Percentiles rank a stretch among this genome's conserved stretches.
Evolutionary conservation across 2,888 invertebrate genomes (phyloP).

Genomic region (Xylocampa areola): DNA sequence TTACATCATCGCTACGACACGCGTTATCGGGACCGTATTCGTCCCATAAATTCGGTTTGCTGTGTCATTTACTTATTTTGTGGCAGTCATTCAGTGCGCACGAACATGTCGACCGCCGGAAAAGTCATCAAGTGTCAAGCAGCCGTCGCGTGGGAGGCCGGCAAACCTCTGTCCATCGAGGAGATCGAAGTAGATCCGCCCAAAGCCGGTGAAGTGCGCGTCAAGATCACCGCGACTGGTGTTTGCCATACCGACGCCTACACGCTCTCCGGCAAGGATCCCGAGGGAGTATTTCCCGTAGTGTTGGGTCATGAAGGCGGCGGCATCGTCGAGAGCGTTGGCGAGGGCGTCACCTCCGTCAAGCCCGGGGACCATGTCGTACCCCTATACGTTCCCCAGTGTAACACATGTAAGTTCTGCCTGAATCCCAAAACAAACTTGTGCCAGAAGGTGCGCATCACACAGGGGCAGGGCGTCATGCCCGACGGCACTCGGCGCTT

Average conservation of each 20-base stretch:
- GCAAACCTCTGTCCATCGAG: slow-evolving; percentile 96
- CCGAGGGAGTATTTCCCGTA: slow-evolving; percentile 97
- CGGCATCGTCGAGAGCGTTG: slow-evolving; percentile 99
- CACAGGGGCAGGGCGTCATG: slow-evolving; percentile 97
- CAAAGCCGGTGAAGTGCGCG: slow-evolving; percentile 96
- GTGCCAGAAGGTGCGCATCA: slow-evolving; percentile 96
- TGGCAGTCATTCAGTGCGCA: slow-evolving; percentile 57
- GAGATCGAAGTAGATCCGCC: slow-evolving; percentile 98
- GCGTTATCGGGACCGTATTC: slow-evolving; percentile 30
- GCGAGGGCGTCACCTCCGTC: slow-evolving; percentile 96
- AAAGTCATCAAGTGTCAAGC: slow-evolving; percentile 97
- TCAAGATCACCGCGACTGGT: slow-evolving; percentile 94
- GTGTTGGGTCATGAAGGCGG: slow-evolving; percentile 99
- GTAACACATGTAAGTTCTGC: slow-evolving; percentile 98
- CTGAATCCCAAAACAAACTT: slow-evolving; percentile 98
- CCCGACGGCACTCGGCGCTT: slow-evolving; percentile 97
- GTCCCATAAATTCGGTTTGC: slow-evolving; percentile 9
- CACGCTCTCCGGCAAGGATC: slow-evolving; percentile 96
- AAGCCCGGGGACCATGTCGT: slow-evolving; percentile 98
- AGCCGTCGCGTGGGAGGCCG: slow-evolving; percentile 98
- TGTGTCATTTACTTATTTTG: slow-evolving; percentile 60
- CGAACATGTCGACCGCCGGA: slow-evolving; percentile 81
- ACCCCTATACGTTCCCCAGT: slow-evolving; percentile 98
- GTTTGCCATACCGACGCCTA: slow-evolving; percentile 98
- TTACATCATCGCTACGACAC: slow-evolving; percentile 61